Conservation (phyloP, 2,797 vertebrate species). For the Stomatorhinus walkeri region DNA sequence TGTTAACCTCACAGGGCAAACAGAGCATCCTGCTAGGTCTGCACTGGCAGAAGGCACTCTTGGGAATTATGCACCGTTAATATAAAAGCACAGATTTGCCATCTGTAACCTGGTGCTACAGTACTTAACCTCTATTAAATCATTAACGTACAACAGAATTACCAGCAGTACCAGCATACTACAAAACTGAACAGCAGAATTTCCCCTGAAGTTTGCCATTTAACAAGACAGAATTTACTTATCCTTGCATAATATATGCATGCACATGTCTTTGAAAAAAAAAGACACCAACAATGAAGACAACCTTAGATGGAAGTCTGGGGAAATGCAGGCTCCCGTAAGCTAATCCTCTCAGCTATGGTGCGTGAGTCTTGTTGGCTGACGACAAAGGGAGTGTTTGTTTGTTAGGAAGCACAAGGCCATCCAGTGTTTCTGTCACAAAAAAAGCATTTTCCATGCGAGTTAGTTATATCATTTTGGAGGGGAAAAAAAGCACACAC, state of each 20-base stretch:
- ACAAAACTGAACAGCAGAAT: background rate
- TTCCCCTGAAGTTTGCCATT: background rate
- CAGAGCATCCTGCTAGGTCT: background rate
- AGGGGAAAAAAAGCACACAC: background rate
- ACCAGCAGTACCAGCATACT: background rate
- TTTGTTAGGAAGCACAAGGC: slow-evolving; percentile 10
- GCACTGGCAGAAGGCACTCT: background rate
- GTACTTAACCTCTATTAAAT: background rate
- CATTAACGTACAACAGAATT: background rate
- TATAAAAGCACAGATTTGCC: background rate
- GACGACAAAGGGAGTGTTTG: slow-evolving; percentile 1
- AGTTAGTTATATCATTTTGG: background rate
- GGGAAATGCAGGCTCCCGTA: background rate
- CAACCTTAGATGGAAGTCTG: background rate
- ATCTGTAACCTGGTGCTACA: background rate
- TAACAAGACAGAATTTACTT: background rate
- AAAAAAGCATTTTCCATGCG: background rate
- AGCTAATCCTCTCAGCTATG: background rate
- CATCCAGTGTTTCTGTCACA: slow-evolving; percentile 9
- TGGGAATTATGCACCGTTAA: background rate
- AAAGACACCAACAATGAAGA: background rate
- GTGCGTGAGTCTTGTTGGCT: background rate
- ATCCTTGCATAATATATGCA: background rate
- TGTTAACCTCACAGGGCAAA: background rate
- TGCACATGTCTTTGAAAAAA: background rate